Conservation (phyloP, 2,113 vertebrate genomes). For the Pseudopipra pipra region DNA sequence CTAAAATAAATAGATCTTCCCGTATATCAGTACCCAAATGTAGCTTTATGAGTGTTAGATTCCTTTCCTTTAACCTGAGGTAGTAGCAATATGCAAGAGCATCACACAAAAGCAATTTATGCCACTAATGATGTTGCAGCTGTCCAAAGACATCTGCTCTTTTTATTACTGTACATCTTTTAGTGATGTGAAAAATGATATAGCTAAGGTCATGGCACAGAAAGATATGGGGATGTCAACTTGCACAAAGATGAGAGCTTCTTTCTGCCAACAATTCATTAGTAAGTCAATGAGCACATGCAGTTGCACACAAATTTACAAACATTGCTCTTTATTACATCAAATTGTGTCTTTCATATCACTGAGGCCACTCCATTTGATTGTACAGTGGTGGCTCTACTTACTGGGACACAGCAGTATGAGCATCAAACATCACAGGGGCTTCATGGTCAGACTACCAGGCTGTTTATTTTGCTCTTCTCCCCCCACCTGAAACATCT, state of each 20-base stretch:
- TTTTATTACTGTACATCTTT: neutral
- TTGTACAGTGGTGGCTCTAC: neutral
- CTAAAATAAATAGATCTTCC: neutral
- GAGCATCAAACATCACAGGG: neutral
- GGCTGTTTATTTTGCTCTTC: neutral
- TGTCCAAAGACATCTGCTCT: conserved; percentile 7
- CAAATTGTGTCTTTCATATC: neutral
- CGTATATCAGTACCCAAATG: neutral
- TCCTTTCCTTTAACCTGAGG: neutral
- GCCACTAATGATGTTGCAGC: neutral
- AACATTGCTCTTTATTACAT: neutral
- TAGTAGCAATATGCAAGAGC: neutral
- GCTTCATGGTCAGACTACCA: neutral
- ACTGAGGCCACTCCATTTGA: neutral
- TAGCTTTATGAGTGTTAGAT: neutral
- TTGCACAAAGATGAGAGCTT: neutral
- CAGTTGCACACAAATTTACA: neutral
- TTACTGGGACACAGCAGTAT: neutral
- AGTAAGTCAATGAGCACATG: neutral
- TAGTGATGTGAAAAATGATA: neutral
- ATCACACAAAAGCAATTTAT: neutral
- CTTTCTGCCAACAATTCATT: neutral
- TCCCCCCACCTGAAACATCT: neutral
- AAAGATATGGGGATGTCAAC: neutral
- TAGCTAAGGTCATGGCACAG: neutral